These are phyloP conservation scores for Drosophila micromelanica DNA, from an alignment of 1,140 invertebrate genomes.

Conservation along the genomic window DNA sequence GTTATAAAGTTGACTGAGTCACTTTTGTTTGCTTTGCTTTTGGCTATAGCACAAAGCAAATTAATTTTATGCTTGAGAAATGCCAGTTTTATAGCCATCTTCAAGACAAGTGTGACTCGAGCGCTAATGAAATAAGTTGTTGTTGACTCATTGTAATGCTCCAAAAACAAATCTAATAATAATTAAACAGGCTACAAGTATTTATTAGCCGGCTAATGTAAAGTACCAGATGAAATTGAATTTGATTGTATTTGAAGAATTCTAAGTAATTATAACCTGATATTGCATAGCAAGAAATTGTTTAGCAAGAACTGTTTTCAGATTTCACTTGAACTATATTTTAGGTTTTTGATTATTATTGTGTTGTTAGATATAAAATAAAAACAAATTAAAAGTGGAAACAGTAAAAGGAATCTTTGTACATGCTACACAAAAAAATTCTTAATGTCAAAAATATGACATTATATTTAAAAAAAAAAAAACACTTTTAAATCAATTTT, in stretches of 20 bases:
- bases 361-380: no score
- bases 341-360: no score
- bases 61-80: constrained; percentile 31
- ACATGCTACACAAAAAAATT: no score
- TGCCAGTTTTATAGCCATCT: constrained; percentile 28
- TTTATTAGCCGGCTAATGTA: constrained; percentile 16
- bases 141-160: constrained; percentile 26
- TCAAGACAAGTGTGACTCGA: constrained; percentile 28
- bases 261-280: neutral
- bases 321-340: no score
- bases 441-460: no score
- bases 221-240: constrained; percentile 1
- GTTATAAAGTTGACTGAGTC: constrained; percentile 4
- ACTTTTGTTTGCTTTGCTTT: neutral
- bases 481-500: no score
- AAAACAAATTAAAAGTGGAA: no score
- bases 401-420: no score
- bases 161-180: constrained; percentile 1
- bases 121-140: constrained; percentile 11
- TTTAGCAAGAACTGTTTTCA: no score
- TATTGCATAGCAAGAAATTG: no score
- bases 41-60: constrained; percentile 2
- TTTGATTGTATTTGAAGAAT: constrained; percentile 6
- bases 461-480: no score
- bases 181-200: neutral